Evolutionary conservation across 2,113 vertebrate genomes (phyloP), one percentile per base, ranked within the genome.

Genomic region (Sigmodon hispidus): DNA sequence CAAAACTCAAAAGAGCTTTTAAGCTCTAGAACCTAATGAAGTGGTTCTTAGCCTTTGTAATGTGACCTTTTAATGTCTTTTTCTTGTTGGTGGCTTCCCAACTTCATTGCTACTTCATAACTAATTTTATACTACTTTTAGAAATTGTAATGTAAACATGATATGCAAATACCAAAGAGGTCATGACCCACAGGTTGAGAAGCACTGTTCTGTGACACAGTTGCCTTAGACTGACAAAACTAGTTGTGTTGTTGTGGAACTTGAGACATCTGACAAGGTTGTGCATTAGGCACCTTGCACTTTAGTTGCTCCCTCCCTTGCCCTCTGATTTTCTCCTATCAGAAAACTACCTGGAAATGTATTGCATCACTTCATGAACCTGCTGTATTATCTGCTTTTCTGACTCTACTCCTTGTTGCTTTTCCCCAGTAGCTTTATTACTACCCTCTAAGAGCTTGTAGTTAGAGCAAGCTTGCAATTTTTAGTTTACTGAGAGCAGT

Each of bases 401-500:
- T 88, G 15, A 59, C 26, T 29, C 79, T 40, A 24, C 26, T 94
- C 72, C 45, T 48, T 73, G 29, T 80, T 70, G 24, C 85, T 80
- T 88, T 26, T 70, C 7, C n/a, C 55, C 16, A 52, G 22, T 22
- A 36, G 5, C 84, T 84, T 87, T 83, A 40, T 79, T 87, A 31
- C 13, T 63, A 6, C 75, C 26, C 75, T 92, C 61, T 10, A 67
- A 40, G 2, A 95, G 26, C 16, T 34, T 96, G 1, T 31, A 91
- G n/a, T 93, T 87, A n/a, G 70, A 4, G 24, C 55, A 59, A 76
- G 45, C 7, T 83, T 87, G 19, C 36, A 48, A 43, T 81, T 63
- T 90, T 93, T 69, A 79, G 22, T 75, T 31, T 96, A 85, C 80
- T 89, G 31, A 76, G 12, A 80, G 12, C 21, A 84, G 52, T 91